A percentile compares a stretch with the other conserved stretches of the same genome.
Evolutionary conservation across 2,888 invertebrate genomes (phyloP).

Genomic region (Antitype chi): DNA sequence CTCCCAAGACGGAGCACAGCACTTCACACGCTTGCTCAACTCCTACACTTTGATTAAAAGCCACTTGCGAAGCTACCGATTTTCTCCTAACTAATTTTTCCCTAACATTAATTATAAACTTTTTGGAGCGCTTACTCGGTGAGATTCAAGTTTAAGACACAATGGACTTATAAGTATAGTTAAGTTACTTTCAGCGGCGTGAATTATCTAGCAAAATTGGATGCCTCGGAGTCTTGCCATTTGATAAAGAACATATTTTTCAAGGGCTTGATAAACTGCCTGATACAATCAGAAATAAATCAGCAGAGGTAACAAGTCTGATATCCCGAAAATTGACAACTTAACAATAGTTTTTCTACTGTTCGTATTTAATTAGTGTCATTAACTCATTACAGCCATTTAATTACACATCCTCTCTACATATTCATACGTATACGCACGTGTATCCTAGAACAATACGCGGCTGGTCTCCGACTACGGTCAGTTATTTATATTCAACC

Average conservation of each 20-base stretch:
- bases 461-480: constrained; percentile 55
- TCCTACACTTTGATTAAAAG: constrained; percentile 79
- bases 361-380: constrained; percentile 1
- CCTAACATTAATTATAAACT: constrained; percentile 83
- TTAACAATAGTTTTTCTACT: background rate
- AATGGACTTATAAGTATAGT: constrained; percentile 70
- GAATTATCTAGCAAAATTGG: constrained; percentile 61
- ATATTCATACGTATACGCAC: constrained; percentile 13
- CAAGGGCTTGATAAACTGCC: constrained; percentile 15
- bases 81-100: constrained; percentile 76
- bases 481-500: constrained; percentile 68
- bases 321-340: background rate
- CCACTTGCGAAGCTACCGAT: constrained; percentile 75
- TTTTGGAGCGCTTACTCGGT: constrained; percentile 72
- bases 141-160: constrained; percentile 71
- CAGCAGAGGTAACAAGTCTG: background rate
- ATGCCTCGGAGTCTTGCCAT: constrained; percentile 20
- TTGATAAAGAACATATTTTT: constrained; percentile 29
- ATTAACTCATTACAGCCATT: constrained; percentile 11
- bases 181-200: constrained; percentile 68
- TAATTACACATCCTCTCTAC: constrained; percentile 19
- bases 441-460: constrained; percentile 54
- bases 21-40: constrained; percentile 64
- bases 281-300: background rate
- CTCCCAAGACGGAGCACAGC: constrained; percentile 44